These are phyloP conservation scores for Leptopterna dolabrata DNA, from an alignment of 2,888 invertebrate genomes.

Conservation along the genomic window DNA sequence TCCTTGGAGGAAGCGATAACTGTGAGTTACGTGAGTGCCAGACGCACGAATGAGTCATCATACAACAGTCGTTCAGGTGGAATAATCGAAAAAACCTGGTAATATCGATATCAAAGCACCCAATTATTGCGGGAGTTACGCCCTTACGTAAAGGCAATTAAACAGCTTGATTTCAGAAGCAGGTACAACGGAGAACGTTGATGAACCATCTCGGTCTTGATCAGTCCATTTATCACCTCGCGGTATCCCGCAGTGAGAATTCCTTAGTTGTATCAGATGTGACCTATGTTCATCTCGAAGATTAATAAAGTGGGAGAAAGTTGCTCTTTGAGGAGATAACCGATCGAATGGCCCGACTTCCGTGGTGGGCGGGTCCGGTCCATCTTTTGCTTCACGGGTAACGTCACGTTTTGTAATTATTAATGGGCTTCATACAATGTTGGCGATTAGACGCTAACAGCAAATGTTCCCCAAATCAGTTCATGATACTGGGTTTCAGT, in stretches of 20 bases:
- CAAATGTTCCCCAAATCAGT: neutral
- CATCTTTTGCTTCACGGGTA: slow-evolving; percentile 28
- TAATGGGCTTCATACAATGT: slow-evolving; percentile 6
- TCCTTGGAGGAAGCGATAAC: no score
- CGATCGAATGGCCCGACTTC: slow-evolving; percentile 28
- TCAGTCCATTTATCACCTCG: slow-evolving; percentile 46
- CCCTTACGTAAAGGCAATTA: slow-evolving; percentile 20
- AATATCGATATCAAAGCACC: neutral
- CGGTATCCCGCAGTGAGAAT: slow-evolving; percentile 47
- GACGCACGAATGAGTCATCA: no score
- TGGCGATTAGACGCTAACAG: neutral
- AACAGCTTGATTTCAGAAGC: slow-evolving; percentile 28
- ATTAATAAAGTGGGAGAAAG: slow-evolving; percentile 52
- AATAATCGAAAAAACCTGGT: neutral
- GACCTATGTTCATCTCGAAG: slow-evolving; percentile 48
- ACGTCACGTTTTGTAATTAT: slow-evolving; percentile 39
- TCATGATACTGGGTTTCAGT: no score
- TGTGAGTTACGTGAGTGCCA: no score
- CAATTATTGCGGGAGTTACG: neutral
- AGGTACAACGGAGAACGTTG: slow-evolving; percentile 25
- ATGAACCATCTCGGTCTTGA: slow-evolving; percentile 39
- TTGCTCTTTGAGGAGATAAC: slow-evolving; percentile 14
- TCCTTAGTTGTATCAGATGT: slow-evolving; percentile 25
- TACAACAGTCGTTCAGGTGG: no score
- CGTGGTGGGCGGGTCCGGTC: slow-evolving; percentile 31